Base-by-base conservation (phyloP, 2,888 invertebrate species). In the Schrankia costaestrigalis region DNA sequence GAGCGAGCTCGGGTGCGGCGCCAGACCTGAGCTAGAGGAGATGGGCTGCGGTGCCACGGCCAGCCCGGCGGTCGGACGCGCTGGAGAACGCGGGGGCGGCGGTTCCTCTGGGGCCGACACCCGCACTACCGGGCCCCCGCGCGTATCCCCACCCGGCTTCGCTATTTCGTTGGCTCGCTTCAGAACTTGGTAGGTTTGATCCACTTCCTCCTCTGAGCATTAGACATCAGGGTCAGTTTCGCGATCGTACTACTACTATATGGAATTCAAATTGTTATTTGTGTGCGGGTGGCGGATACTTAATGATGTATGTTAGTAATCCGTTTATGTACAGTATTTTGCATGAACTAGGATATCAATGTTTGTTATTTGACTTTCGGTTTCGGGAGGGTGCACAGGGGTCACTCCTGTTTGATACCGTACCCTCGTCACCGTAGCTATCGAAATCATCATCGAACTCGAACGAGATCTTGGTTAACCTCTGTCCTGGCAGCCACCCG, bases 141-240 rank as follows among this genome's bases (percentile, higher is more conserved):
- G 78, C 71, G 72, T 79, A 88, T 81, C 87, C 89, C 71, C 87
- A 69, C 76, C 78, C 69, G 87, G 85, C 78, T 90, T 91, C 68
- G 92, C 90, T 74, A 96, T 94, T 91, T 96, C 96, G 78, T 95
- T 95, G 74, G 96, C 96, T 84, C 96, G 95, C 91, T 96, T 96
- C 90, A 97, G 92, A 81, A 96, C 96, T 90, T 96, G 96, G 90
- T 97, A 97, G 85, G 95, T 95, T 89, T 94, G 93, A 91, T 97
- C 96, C 90, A 96, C 92, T 90, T 95, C 93, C 81, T 89, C 90
- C 88, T 86, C 83, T 84, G 78, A 82, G 85, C 78, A 85, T 70
- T 79, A 80, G 72, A 64, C 58, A 72, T 80, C 81, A 85, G 67
- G 71, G 61, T 67, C 63, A 69, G 63, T 54, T 53, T 65, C 59